Evolutionary conservation across 2,113 vertebrate species (phyloP), one percentile per base, ranked within the genome.

Genomic region (Poeciliopsis turrubarensis): DNA sequence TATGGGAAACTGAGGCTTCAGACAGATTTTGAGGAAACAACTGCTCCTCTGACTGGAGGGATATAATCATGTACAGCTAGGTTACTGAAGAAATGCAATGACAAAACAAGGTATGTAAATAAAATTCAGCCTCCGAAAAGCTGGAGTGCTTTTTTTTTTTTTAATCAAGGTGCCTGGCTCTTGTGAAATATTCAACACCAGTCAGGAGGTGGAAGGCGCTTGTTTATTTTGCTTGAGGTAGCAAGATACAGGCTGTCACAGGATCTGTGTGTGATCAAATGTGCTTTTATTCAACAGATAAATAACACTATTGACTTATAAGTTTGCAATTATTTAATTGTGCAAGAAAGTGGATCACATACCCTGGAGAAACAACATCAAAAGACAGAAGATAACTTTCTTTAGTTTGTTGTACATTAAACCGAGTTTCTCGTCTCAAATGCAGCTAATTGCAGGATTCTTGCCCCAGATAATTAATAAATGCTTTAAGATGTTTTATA

Each of bases 201-300:
- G 81, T 90, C 87, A 90, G 87, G 78, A 85, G 81, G 70, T 63
- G 17, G 29, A 73, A 29, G 65, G 71, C 63, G 5, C 22, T 60
- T 70, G 54, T 82, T 75, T 37, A 79, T 85, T 80, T 86, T 64
- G 90, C 92, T 90, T 44, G 83, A 86, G 87, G 90, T 85, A 75
- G 69, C 31, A 63, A 70, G 83, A 86, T 86, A 70, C 88, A 90
- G 66, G 65, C 17, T 19, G 69, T 93, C 92, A 92, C 83, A 92
- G 89, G 91, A 81, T 78, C 82, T 61, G 8, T 37, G 63, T 76
- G 41, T 60, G 72, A 85, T 73, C 87, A 65, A 89, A 82, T 77
- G 82, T 88, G 85, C 79, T 83, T 86, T 87, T 91, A 81, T 86
- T 82, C 72, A 68, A 10, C 72, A 65, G 65, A 92, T 83, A 87